phyloP scores from a whole-genome alignment of 2,113 vertebrate genomes.

The Suricata suricatta region DNA sequence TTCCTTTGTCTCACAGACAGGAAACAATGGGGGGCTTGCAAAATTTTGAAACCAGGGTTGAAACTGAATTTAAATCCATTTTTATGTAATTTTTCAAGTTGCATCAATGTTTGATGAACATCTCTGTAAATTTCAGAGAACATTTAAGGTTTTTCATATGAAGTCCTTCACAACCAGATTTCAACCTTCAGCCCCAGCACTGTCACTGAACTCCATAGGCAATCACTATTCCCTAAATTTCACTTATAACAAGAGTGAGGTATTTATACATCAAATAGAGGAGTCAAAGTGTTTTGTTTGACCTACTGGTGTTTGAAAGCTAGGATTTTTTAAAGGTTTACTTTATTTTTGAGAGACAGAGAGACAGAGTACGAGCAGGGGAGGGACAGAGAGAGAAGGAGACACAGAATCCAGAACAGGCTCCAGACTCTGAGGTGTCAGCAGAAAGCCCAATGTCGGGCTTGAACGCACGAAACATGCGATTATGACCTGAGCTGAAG shows the following conservation, averaged over 20 bases:
- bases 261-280: neutral
- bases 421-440: too few relatives aligned
- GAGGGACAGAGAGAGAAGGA: too few relatives aligned
- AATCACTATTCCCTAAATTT: neutral
- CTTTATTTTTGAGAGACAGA: too few relatives aligned
- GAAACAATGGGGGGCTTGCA: neutral
- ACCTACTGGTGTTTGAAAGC: neutral
- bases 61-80: neutral
- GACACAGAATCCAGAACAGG: too few relatives aligned
- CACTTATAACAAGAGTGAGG: neutral
- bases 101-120: neutral
- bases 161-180: neutral
- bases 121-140: neutral
- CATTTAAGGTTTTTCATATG: neutral
- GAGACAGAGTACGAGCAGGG: too few relatives aligned
- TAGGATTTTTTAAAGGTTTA: neutral
- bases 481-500: too few relatives aligned
- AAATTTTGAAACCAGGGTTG: neutral
- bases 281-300: neutral
- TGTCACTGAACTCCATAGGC: neutral
- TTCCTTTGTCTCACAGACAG: neutral
- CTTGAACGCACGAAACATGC: too few relatives aligned
- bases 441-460: too few relatives aligned
- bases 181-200: neutral
- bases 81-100: neutral